Base-by-base conservation (phyloP, 2,888 invertebrate species). In the Sceliomorpha sp. region DNA sequence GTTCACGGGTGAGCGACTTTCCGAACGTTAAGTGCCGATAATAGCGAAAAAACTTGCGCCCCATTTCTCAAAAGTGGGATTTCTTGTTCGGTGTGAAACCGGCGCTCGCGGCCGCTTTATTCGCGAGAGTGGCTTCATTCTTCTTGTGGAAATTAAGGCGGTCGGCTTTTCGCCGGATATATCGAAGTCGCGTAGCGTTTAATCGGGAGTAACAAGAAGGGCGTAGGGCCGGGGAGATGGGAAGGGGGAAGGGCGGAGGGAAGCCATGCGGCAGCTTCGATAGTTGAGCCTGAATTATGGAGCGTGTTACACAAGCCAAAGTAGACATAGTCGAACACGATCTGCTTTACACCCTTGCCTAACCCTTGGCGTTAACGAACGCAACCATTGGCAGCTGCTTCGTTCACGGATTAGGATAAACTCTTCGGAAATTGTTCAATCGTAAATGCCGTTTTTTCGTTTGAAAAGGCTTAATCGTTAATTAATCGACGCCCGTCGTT, bases 241-340 rank as follows among this genome's bases (percentile, higher is more conserved):
- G n/a, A n/a, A n/a, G n/a, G n/a, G n/a, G n/a, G n/a, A n/a, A n/a
- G n/a, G n/a, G n/a, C n/a, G n/a, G n/a, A n/a, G n/a, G n/a, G n/a
- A n/a, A n/a, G n/a, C n/a, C n/a, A n/a, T n/a, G n/a, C n/a, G n/a
- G n/a, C n/a, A 26, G 50, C 58, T 69, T 74, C 72, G 73, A 75
- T 72, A 69, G 67, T 71, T 75, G 70, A 76, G 73, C 74, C 62
- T 76, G 74, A 79, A 79, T 78, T 78, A 79, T 74, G 74, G 70
- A 76, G 69, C 59, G 47, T 27, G 59, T 37, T 53, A 56, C 51
- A 71, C 53, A 73, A 63, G 51, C 68, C 58, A 48, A 66, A 62
- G 60, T 50, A 53, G 67, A 63, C 62, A 59, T 29, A 51, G 36
- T 48, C 58, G 27, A 58, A 37, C 63, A 37, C 58, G 67, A 63